A percentile compares a stretch with the other conserved stretches of the same genome.
Evolutionary conservation across 2,113 vertebrate genomes (phyloP).

Genomic region (Centropus bengalensis): DNA sequence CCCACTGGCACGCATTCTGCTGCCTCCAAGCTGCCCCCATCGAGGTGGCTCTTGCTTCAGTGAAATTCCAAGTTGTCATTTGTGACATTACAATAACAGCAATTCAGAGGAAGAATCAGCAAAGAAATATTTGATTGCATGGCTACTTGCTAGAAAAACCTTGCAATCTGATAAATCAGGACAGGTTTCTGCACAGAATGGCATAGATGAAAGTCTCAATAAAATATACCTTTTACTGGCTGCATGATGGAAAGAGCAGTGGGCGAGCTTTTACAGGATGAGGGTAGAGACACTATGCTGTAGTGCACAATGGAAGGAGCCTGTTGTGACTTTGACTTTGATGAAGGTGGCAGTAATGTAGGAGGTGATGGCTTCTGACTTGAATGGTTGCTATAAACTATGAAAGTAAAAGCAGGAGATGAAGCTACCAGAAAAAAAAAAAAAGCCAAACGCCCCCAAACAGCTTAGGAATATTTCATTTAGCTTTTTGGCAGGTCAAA

Average conservation of each 20-base stretch:
- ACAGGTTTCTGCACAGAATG: conserved; percentile 5
- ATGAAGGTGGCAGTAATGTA: conserved; percentile 67
- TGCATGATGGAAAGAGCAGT: conserved; percentile 66
- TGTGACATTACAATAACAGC: background rate
- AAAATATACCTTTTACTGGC: conserved; percentile 64
- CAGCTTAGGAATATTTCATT: background rate
- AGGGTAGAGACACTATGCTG: conserved; percentile 65
- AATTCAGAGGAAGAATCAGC: background rate
- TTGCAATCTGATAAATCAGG: background rate
- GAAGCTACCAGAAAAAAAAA: conserved; percentile 2
- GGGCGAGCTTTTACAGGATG: conserved; percentile 66
- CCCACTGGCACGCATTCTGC: background rate
- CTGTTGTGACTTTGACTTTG: conserved; percentile 65
- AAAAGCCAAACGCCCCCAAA: background rate
- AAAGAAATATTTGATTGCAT: background rate
- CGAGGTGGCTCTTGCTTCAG: background rate
- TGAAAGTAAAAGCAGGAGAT: conserved; percentile 55
- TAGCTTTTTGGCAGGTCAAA: background rate
- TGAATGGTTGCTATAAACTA: conserved; percentile 67
- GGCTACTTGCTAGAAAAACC: too few relatives aligned
- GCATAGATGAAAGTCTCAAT: conserved; percentile 20
- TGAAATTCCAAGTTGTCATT: background rate
- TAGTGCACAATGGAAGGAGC: conserved; percentile 67
- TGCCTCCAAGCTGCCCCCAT: background rate
- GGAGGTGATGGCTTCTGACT: conserved; percentile 68